Evolutionary conservation across 2,888 invertebrate species (phyloP).

Genomic region (Molanna angustata): DNA sequence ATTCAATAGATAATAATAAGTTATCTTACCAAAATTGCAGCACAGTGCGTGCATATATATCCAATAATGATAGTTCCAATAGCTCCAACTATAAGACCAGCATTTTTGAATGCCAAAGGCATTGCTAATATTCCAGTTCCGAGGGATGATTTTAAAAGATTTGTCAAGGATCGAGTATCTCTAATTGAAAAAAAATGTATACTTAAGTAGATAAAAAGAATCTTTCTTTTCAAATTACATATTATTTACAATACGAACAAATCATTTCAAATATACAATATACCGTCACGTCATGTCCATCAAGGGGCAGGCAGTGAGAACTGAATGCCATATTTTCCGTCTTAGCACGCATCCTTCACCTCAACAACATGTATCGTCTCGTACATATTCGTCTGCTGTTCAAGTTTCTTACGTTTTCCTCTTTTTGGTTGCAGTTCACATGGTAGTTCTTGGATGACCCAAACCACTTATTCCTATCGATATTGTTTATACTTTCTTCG

Average conservation of each 20-base stretch:
- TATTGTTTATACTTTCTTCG: too few relatives aligned
- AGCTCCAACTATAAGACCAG: conserved; percentile 65
- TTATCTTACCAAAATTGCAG: conserved; percentile 38
- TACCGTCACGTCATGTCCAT: background rate
- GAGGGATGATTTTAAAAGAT: conserved; percentile 53
- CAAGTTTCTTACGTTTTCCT: too few relatives aligned
- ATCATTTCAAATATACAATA: too few relatives aligned
- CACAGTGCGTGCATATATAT: conserved; percentile 49
- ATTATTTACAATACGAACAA: too few relatives aligned
- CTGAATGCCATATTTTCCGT: background rate
- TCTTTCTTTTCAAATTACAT: too few relatives aligned
- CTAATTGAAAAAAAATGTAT: conserved; percentile 39
- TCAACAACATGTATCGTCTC: conserved; percentile 15
- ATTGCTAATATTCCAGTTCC: conserved; percentile 74
- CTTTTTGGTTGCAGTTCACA: too few relatives aligned
- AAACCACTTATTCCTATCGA: too few relatives aligned
- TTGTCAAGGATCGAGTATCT: conserved; percentile 47
- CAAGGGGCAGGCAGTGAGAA: background rate
- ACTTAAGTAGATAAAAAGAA: too few relatives aligned
- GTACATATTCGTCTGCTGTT: too few relatives aligned
- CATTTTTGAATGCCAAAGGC: conserved; percentile 65
- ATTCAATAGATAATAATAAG: too few relatives aligned
- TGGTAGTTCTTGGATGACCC: too few relatives aligned
- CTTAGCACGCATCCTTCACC: background rate
- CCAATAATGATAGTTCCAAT: conserved; percentile 52